Conservation (phyloP, 2,113 vertebrate species). For the Oryzias melastigma region DNA sequence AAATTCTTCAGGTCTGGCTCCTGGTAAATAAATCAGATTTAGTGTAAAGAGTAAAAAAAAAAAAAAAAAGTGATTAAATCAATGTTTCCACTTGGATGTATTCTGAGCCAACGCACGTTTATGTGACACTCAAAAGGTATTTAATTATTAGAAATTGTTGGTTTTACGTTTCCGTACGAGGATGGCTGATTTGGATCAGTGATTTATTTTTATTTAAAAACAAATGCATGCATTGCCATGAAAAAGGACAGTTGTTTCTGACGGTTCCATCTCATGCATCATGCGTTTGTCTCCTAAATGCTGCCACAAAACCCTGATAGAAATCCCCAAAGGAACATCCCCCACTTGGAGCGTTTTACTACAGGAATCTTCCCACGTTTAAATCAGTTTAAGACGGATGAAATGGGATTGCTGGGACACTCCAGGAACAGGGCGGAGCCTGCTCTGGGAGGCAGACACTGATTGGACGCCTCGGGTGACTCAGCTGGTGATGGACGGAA, state of each 20-base stretch:
- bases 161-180: conserved; percentile 38
- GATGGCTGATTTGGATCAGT: background rate
- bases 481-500: conserved; percentile 54
- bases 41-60: conserved; percentile 18
- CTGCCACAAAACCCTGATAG: no score
- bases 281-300: background rate
- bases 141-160: conserved; percentile 25
- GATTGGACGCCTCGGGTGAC: conserved; percentile 69
- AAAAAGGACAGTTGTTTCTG: no score
- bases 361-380: no score
- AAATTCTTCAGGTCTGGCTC: conserved; percentile 54
- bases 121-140: conserved; percentile 9
- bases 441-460: conserved; percentile 59
- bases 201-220: conserved; percentile 28
- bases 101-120: conserved; percentile 7
- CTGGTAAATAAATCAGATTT: conserved; percentile 49
- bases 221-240: no score
- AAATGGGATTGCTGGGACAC: conserved; percentile 27
- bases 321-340: no score
- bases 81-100: background rate
- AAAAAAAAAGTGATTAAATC: conserved; percentile 31
- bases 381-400: conserved; percentile 7
- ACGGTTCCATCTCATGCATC: conserved; percentile 29
- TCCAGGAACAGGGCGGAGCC: conserved; percentile 33
- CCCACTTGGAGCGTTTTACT: no score